phyloP scores from a whole-genome alignment of 1,140 invertebrate species.

The Drosophila virilis region DNA sequence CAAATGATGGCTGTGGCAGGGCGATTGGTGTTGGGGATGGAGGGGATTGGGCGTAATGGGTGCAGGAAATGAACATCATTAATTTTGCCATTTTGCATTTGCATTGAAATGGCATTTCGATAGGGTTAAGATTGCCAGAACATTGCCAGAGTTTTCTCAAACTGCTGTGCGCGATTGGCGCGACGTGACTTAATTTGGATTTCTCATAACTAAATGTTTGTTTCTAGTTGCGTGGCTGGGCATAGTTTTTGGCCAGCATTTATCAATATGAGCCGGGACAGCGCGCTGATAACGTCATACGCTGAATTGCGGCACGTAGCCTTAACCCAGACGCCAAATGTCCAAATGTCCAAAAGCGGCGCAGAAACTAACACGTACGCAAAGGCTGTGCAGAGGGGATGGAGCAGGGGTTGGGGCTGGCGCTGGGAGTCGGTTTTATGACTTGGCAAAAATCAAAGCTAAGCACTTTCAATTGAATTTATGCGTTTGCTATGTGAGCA shows the following conservation, averaged over 20 bases:
- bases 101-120: constrained; percentile 81
- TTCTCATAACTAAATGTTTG: constrained; percentile 76
- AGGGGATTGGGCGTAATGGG: constrained; percentile 11
- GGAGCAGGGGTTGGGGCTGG: background rate
- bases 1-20: constrained; percentile 15
- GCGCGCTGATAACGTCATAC: constrained; percentile 68
- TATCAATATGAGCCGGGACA: constrained; percentile 70
- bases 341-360: constrained; percentile 56
- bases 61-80: constrained; percentile 81
- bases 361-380: constrained; percentile 48
- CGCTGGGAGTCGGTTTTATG: background rate
- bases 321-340: constrained; percentile 60
- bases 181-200: constrained; percentile 83
- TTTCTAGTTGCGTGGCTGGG: constrained; percentile 39
- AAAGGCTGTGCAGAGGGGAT: constrained; percentile 10
- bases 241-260: constrained; percentile 42
- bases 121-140: constrained; percentile 66
- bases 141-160: constrained; percentile 52
- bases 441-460: constrained; percentile 76
- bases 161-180: constrained; percentile 77
- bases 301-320: constrained; percentile 72
- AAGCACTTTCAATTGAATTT: constrained; percentile 83
- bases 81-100: constrained; percentile 80
- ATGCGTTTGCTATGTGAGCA: constrained; percentile 79
- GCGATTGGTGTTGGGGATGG: background rate